Evolutionary conservation across 2,888 invertebrate genomes (phyloP).

Genomic region (Microctonus brassicae): DNA sequence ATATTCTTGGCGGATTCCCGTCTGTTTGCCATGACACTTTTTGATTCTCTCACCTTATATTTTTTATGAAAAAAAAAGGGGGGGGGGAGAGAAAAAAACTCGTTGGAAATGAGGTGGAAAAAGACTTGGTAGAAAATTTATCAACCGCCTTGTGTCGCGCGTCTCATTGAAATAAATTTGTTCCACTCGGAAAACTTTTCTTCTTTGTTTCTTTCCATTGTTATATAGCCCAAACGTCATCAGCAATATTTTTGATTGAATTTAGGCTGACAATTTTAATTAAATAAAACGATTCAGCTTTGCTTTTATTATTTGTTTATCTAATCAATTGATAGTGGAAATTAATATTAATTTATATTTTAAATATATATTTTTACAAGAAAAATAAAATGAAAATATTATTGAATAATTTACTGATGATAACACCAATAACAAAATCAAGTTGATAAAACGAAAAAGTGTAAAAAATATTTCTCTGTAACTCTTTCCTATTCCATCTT

Average conservation of each 20-base stretch:
- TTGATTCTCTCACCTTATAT: background rate
- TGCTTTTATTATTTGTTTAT: too few relatives aligned
- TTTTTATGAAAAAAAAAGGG: background rate
- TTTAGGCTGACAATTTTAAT: background rate
- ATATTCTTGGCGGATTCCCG: background rate
- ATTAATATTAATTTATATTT: too few relatives aligned
- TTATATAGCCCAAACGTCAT: background rate
- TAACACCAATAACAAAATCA: too few relatives aligned
- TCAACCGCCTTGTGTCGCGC: background rate
- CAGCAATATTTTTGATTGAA: background rate
- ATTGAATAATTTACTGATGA: too few relatives aligned
- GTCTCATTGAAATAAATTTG: conserved; percentile 15
- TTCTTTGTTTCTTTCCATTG: background rate
- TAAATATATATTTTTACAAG: too few relatives aligned
- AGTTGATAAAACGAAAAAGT: too few relatives aligned
- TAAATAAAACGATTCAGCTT: background rate
- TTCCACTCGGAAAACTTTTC: conserved; percentile 2
- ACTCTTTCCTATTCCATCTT: background rate
- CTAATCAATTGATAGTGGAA: too few relatives aligned
- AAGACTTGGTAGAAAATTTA: background rate
- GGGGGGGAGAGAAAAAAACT: background rate
- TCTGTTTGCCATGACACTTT: background rate
- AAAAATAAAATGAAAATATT: too few relatives aligned
- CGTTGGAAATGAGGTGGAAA: conserved; percentile 11
- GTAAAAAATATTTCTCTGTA: too few relatives aligned